These are phyloP conservation scores for Nesoenas mayeri DNA, from an alignment of 2,113 vertebrate species.

Conservation along the genomic window DNA sequence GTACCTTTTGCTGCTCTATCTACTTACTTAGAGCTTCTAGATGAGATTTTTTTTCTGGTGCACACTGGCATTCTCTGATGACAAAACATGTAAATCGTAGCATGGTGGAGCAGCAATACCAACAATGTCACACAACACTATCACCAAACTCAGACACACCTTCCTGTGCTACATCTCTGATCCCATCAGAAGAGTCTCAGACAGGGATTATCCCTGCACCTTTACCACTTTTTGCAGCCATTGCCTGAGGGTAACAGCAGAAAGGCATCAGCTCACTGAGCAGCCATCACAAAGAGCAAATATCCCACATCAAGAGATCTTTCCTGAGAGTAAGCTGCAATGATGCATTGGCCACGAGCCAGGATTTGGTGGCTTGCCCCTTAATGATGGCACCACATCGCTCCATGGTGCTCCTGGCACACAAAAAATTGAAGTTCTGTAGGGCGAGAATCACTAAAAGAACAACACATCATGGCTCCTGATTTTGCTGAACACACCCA, in stretches of 20 bases:
- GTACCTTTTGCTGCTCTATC: not conserved
- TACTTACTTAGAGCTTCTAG: not conserved
- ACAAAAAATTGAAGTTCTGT: not conserved
- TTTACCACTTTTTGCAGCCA: not conserved
- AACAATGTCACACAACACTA: not conserved
- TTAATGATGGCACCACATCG: rapidly evolving
- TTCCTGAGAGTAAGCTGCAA: not conserved
- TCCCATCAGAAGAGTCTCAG: not conserved
- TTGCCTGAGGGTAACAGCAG: not conserved
- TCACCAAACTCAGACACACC: not conserved
- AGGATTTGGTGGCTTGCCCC: not conserved
- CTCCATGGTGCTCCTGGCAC: not conserved
- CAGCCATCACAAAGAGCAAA: not conserved
- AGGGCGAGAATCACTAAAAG: not conserved
- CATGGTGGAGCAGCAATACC: not conserved
- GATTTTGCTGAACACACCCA: not conserved
- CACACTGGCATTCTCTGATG: not conserved
- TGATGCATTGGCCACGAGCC: not conserved
- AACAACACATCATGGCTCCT: not conserved
- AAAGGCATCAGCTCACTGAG: not conserved
- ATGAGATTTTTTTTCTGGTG: not conserved
- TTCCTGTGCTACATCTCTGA: not conserved
- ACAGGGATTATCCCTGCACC: not conserved
- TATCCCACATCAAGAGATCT: not conserved
- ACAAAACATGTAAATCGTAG: not conserved